A percentile compares a stretch with the other conserved stretches of the same genome.
Evolutionary conservation across 2,888 invertebrate genomes (phyloP).

Genomic region (Hirtodrosophila cameraria): DNA sequence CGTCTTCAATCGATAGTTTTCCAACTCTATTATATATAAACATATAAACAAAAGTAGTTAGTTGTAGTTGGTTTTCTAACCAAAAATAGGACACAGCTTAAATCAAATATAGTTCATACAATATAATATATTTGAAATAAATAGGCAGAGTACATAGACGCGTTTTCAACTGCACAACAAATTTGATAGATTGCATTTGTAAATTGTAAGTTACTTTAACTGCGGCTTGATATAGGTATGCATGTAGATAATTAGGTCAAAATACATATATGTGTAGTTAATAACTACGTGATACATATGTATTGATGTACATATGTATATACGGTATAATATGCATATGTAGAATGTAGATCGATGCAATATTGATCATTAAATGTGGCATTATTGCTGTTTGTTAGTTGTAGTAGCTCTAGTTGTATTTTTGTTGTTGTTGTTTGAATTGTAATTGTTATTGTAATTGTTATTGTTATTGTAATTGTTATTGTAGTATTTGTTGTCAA

Average conservation of each 20-base stretch:
- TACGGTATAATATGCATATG: conserved; percentile 11
- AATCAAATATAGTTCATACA: not conserved
- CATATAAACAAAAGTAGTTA: conserved; percentile 1
- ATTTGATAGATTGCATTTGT: conserved; percentile 17
- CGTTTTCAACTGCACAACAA: conserved; percentile 41
- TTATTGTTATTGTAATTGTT: conserved; percentile 44
- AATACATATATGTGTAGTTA: conserved; percentile 20
- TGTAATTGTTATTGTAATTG: conserved; percentile 27
- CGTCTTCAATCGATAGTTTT: not conserved
- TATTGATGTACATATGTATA: conserved; percentile 10
- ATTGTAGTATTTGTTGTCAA: conserved; percentile 16
- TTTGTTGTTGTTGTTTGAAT: conserved; percentile 3
- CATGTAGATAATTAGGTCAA: no score
- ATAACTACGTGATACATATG: no score
- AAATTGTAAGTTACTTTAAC: conserved; percentile 27
- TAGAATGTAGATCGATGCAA: conserved; percentile 6
- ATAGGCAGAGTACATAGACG: conserved; percentile 4
- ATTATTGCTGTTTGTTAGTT: conserved; percentile 32
- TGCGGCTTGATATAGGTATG: conserved; percentile 15
- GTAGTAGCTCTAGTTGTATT: conserved; percentile 19
- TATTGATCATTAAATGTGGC: conserved; percentile 16
- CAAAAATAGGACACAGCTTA: not conserved
- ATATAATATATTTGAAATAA: not conserved
- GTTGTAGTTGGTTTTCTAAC: not conserved
- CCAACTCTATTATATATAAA: conserved; percentile 1